Evolutionary conservation across 1,140 invertebrate genomes (phyloP).

Genomic region (Paramacrobiotus metropolitanus): DNA sequence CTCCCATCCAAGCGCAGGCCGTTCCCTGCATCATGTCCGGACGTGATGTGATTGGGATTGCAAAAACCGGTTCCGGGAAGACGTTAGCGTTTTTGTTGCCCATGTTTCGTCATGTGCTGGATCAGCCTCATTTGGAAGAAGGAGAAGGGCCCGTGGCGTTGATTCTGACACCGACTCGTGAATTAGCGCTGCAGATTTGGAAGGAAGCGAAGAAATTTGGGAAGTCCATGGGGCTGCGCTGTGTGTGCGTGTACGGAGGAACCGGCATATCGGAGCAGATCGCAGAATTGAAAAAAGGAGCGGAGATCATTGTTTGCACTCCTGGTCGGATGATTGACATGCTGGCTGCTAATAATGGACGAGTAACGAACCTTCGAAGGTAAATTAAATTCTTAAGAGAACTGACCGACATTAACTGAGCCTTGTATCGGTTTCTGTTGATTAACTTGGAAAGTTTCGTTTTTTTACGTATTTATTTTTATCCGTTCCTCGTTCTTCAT

Average conservation of each 20-base stretch:
- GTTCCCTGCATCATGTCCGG: slow-evolving; percentile 28
- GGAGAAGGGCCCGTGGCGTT: slow-evolving; percentile 81
- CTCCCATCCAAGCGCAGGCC: slow-evolving; percentile 23
- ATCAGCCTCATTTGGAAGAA: slow-evolving; percentile 73
- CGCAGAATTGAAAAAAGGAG: slow-evolving; percentile 85
- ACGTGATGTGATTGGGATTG: slow-evolving; percentile 27
- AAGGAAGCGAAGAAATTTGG: slow-evolving; percentile 90
- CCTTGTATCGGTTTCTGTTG: too few species aligned
- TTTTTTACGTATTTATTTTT: too few species aligned
- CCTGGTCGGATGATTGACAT: slow-evolving; percentile 99
- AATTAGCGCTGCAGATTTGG: slow-evolving; percentile 95
- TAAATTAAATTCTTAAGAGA: too few species aligned
- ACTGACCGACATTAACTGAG: too few species aligned
- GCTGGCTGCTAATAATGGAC: slow-evolving; percentile 87
- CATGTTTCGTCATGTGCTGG: slow-evolving; percentile 91
- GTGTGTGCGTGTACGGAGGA: slow-evolving; percentile 94
- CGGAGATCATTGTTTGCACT: slow-evolving; percentile 96
- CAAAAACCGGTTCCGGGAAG: slow-evolving; percentile 57
- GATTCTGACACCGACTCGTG: slow-evolving; percentile 93
- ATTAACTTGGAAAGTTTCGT: too few species aligned
- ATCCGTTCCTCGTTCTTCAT: too few species aligned
- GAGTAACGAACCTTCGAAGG: slow-evolving; percentile 80
- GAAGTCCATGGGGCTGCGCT: slow-evolving; percentile 55
- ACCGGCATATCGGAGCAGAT: slow-evolving; percentile 88
- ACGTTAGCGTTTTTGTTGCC: slow-evolving; percentile 91